Percentiles rank a stretch among this genome's conserved stretches.
Evolutionary conservation across 2,888 invertebrate species (phyloP).

Genomic region (Oscheius sp.): DNA sequence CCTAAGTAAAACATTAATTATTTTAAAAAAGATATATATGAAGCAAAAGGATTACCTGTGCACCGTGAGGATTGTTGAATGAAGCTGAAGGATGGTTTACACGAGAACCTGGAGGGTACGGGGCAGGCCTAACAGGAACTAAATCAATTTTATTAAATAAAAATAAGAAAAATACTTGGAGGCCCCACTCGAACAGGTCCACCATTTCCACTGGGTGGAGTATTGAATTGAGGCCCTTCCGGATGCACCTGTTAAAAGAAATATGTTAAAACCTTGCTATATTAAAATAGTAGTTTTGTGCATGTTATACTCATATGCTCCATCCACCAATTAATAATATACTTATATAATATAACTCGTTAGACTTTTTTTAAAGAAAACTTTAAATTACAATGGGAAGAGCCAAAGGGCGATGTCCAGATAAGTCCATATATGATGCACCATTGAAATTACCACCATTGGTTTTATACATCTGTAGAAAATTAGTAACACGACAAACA

Average conservation of each 20-base stretch:
- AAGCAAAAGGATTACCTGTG: not conserved
- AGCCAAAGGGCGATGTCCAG: conserved; percentile 5
- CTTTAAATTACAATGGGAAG: too few species aligned
- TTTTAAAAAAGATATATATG: not conserved
- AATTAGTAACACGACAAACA: conserved; percentile 5
- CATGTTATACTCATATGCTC: too few species aligned
- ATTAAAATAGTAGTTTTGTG: too few species aligned
- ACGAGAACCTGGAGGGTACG: not conserved
- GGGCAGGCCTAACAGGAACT: conserved; percentile 4
- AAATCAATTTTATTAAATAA: not conserved
- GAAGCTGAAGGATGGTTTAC: not conserved
- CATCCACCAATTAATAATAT: too few species aligned
- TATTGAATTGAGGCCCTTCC: not conserved
- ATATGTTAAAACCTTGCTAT: not conserved
- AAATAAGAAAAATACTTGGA: not conserved
- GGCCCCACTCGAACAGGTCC: conserved; percentile 12
- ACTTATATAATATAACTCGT: too few species aligned
- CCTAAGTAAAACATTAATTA: not conserved
- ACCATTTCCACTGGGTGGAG: not conserved
- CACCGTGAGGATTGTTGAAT: not conserved
- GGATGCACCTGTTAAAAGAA: not conserved
- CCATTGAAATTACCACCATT: conserved; percentile 9
- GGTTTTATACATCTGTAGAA: conserved; percentile 9
- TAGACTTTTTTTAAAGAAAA: too few species aligned
- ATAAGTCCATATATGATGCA: not conserved